These are phyloP conservation scores for Chrysina gloriosa DNA, from an alignment of 2,888 invertebrate genomes.

Conservation along the genomic window DNA sequence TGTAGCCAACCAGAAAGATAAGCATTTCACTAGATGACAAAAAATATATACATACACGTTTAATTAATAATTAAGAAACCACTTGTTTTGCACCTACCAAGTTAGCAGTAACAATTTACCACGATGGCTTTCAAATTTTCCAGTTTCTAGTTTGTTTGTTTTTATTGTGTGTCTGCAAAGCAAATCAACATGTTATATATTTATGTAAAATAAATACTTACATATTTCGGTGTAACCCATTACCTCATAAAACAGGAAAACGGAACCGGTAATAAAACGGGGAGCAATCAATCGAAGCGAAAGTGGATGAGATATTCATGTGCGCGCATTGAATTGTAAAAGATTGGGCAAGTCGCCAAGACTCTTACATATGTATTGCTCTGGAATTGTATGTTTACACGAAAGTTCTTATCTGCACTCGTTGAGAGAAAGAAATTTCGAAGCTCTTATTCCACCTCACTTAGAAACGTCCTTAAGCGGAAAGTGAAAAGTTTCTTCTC, in stretches of 20 bases:
- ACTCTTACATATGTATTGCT: conserved; percentile 54
- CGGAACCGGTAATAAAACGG: conserved; percentile 44
- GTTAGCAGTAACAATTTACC: no score
- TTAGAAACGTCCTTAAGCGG: conserved; percentile 27
- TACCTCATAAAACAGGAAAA: not conserved
- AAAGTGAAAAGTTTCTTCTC: conserved; percentile 30
- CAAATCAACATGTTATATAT: no score
- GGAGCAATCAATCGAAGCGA: conserved; percentile 47
- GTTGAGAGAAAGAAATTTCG: conserved; percentile 38
- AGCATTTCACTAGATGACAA: no score
- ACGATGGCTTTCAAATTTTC: no score
- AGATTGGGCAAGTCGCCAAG: conserved; percentile 53
- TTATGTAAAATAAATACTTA: no score
- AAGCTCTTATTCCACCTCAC: conserved; percentile 35
- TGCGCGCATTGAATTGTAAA: conserved; percentile 55
- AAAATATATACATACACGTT: no score
- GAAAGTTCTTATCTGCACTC: conserved; percentile 51
- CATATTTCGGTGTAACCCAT: not conserved
- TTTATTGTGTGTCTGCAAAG: no score
- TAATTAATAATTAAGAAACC: no score
- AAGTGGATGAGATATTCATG: conserved; percentile 55
- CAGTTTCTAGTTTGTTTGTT: no score
- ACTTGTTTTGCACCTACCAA: no score
- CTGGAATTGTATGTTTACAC: conserved; percentile 53
- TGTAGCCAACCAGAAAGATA: no score